Evolutionary conservation across 2,113 vertebrate genomes (phyloP), one percentile per base, ranked within the genome.

Genomic region (Spilogale gracilis): DNA sequence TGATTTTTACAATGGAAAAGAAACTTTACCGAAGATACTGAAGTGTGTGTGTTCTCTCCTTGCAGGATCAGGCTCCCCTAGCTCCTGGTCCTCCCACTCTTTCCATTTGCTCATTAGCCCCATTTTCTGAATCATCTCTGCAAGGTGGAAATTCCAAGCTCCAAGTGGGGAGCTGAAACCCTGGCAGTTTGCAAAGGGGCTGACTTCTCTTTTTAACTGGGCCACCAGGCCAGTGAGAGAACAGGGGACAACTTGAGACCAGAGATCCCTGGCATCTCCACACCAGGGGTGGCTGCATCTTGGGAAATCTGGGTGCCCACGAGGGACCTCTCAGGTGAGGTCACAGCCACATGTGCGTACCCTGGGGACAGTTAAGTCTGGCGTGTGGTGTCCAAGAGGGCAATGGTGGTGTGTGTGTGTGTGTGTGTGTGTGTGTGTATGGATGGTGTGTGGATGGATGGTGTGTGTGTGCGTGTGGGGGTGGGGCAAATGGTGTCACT

Each of bases 321-420:
- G 6, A 78, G 45, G 45, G 50, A 27, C 13, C 23, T 30, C 25
- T 78, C 14, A 30, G 74, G 45, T 13, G 25, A 16, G 23, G 45
- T 76, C 45, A 9, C 45, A 78, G 45, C 45, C 25, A 3, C 7
- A 1, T 17, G 45, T 30, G 45, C 17, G 4, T 78, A 45, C 45
- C 25, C 7, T 30, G 45, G 45, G 25, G 25, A 30, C 73, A 48
- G 8, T 23, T 23, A 30, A 25, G 14, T 45, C 45, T 30, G 4
- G 23, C 12, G 74, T 9, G 45, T 45, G 50, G 5, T 50, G 74
- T 50, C 25, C 25, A 30, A 50, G 27, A 8, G 17, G 38, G 45
- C 25, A 30, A 13, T 0, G 7, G 73, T 48, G 45, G 38, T 21
- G 18, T 11, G 21, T 13, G 4, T 1, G 23, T 1, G 23, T n/a